Percentiles rank a stretch among this genome's conserved stretches.
Evolutionary conservation across 2,113 vertebrate genomes (phyloP).

Genomic region (Tachycineta bicolor): DNA sequence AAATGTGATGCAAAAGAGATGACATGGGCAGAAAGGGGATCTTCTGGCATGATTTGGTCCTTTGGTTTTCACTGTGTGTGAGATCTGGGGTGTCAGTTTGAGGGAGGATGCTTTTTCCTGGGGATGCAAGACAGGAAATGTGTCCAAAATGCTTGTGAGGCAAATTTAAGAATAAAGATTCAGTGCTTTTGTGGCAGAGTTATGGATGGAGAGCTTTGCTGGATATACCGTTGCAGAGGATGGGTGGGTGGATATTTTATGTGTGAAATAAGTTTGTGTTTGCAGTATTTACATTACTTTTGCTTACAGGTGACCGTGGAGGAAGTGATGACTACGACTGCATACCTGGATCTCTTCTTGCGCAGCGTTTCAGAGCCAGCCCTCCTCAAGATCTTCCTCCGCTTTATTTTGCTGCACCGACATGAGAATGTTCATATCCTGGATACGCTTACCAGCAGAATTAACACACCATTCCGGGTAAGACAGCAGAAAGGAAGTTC

Average conservation of each 20-base stretch:
- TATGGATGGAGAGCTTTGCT: not conserved
- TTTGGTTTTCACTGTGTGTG: not conserved
- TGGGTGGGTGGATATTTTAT: not conserved
- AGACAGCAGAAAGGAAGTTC: not conserved
- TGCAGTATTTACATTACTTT: not conserved
- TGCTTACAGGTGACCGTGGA: constrained; percentile 87
- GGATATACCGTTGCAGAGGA: no score
- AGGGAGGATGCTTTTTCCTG: not conserved
- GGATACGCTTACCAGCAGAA: constrained; percentile 93
- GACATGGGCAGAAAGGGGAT: not conserved
- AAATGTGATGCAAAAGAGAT: not conserved
- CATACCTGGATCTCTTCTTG: constrained; percentile 93
- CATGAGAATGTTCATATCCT: constrained; percentile 93
- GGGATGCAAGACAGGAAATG: not conserved
- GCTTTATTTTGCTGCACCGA: constrained; percentile 90
- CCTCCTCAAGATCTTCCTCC: constrained; percentile 92
- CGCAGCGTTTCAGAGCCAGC: constrained; percentile 89
- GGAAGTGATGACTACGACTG: constrained; percentile 97
- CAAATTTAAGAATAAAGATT: not conserved
- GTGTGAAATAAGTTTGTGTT: not conserved
- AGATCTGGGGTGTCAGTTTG: not conserved
- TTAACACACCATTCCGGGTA: constrained; percentile 97
- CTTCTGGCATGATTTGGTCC: not conserved
- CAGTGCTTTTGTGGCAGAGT: not conserved
- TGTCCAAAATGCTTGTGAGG: not conserved